A percentile compares a stretch with the other conserved stretches of the same genome.
These are phyloP conservation scores for Eurosta solidaginis DNA, from an alignment of 1,140 invertebrate species.

Conservation along the genomic window DNA sequence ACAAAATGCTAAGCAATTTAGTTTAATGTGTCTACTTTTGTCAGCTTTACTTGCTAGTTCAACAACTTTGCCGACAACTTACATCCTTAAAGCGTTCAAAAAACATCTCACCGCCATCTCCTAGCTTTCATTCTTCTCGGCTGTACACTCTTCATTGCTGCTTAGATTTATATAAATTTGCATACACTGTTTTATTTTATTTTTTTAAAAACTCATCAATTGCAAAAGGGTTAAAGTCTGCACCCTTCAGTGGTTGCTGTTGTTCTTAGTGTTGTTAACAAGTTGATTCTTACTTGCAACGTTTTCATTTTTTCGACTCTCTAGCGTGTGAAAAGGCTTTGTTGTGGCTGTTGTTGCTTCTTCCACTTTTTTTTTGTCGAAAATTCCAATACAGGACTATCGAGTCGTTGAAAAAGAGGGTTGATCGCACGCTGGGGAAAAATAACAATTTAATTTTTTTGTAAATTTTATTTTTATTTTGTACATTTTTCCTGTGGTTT, in stretches of 20 bases:
- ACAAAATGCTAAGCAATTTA: conserved; percentile 60
- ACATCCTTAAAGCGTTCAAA: background rate
- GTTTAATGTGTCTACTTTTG: conserved; percentile 47
- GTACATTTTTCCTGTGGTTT: conserved; percentile 19
- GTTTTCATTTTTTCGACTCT: background rate
- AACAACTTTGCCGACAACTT: background rate
- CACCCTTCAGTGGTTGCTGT: background rate
- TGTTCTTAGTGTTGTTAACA: conserved; percentile 24
- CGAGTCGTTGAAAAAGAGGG: background rate
- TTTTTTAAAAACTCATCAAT: background rate
- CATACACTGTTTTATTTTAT: background rate
- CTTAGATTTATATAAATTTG: conserved; percentile 3
- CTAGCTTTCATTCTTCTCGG: background rate
- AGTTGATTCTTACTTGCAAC: background rate
- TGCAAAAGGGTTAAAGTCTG: background rate
- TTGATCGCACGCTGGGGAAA: background rate
- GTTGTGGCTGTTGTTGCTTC: background rate
- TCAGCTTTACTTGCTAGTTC: background rate
- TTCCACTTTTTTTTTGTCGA: background rate
- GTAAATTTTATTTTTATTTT: background rate
- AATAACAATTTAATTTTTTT: background rate
- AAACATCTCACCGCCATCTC: background rate
- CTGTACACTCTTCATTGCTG: background rate
- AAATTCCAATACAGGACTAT: background rate
- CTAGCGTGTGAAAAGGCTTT: background rate